A percentile compares a stretch with the other conserved stretches of the same genome.
Conservation (phyloP, 2,113 vertebrate genomes). For the Centropus unirufus region DNA sequence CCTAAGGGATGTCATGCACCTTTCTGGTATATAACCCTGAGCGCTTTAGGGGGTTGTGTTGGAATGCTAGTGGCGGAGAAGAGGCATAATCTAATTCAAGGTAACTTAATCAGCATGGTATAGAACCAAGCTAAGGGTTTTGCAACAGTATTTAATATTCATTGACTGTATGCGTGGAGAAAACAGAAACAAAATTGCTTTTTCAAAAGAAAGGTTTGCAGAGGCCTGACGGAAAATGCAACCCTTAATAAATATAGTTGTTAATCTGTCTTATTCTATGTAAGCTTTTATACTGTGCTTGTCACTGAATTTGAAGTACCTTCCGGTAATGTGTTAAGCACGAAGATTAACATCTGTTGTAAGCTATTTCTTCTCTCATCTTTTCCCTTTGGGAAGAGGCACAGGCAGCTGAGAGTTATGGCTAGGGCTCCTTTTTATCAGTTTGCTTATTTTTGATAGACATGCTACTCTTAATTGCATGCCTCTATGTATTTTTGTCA, state of each 20-base stretch:
- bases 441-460: background rate
- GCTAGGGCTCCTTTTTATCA: background rate
- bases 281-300: background rate
- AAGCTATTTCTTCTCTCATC: conserved; percentile 3
- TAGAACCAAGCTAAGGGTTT: background rate
- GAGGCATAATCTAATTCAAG: background rate
- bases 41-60: background rate
- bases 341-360: conserved; percentile 14
- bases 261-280: conserved; percentile 27
- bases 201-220: background rate
- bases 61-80: background rate
- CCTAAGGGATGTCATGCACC: background rate
- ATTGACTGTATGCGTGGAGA: background rate
- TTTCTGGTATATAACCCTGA: background rate
- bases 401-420: background rate
- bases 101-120: background rate
- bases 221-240: background rate
- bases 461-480: background rate
- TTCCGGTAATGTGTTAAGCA: background rate
- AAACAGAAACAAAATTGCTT: conserved; percentile 21
- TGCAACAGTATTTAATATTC: conserved; percentile 45
- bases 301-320: background rate
- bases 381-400: conserved; percentile 1
- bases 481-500: background rate
- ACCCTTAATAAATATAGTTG: background rate